Conservation (phyloP, 2,113 vertebrate genomes). For the Oreochromis spilurus region DNA sequence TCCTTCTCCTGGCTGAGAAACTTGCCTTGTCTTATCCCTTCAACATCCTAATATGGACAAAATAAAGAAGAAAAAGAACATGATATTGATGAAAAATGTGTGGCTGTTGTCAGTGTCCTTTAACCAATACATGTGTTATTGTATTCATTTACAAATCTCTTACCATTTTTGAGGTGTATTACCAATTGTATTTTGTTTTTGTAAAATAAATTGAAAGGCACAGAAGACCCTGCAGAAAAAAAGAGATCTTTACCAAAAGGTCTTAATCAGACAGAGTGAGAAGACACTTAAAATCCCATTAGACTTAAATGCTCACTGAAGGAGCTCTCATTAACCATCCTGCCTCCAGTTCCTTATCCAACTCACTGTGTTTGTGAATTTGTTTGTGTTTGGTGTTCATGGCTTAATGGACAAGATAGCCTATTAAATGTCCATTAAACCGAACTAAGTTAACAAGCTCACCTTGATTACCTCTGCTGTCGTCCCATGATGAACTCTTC, state of each 20-base stretch:
- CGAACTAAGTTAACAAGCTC: neutral
- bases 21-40: neutral
- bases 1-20: neutral
- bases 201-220: neutral
- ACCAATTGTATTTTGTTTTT: neutral
- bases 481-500: neutral
- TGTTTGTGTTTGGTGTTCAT: neutral
- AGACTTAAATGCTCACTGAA: neutral
- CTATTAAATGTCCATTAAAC: neutral
- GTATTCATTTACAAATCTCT: neutral
- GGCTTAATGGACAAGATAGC: neutral
- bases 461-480: neutral
- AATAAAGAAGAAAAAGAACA: neutral
- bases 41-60: neutral
- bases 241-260: neutral
- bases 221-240: neutral
- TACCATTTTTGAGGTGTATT: neutral
- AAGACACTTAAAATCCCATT: constrained; percentile 22
- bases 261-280: constrained; percentile 6
- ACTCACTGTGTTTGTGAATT: neutral
- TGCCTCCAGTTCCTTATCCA: too few species aligned
- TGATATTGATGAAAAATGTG: neutral
- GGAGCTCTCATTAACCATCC: neutral
- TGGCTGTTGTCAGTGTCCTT: neutral
- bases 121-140: neutral